Conservation (phyloP, 1,140 invertebrate genomes). For the Metopolophium dirhodum region DNA sequence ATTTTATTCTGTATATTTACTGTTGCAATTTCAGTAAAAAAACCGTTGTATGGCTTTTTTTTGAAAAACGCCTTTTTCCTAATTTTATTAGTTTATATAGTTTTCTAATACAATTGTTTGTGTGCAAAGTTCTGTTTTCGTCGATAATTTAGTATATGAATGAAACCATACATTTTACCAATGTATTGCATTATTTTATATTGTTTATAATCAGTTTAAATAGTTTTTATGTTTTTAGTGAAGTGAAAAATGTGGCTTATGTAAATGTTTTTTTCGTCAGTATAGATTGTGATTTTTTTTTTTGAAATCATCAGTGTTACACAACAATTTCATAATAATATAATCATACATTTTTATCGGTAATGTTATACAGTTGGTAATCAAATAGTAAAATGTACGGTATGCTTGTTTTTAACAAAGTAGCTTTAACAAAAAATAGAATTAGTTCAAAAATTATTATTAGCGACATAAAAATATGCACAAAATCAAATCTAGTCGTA, state of each 20-base stretch:
- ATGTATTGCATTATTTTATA: neutral
- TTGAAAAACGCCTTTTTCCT: neutral
- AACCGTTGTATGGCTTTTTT: neutral
- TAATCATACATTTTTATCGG: neutral
- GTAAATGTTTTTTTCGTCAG: neutral
- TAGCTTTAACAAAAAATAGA: neutral
- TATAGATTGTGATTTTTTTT: neutral
- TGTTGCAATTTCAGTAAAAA: neutral
- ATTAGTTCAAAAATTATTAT: neutral
- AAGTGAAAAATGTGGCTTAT: neutral
- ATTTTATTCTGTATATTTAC: neutral
- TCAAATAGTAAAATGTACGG: neutral
- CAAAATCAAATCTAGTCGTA: no score
- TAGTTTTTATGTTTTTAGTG: neutral
- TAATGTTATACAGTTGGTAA: no score
- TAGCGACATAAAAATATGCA: no score
- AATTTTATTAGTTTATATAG: no score
- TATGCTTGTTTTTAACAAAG: neutral
- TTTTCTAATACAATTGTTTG: no score
- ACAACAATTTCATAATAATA: neutral
- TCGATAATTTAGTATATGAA: neutral
- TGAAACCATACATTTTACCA: neutral
- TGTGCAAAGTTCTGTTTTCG: neutral
- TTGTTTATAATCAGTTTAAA: constrained; percentile 12
- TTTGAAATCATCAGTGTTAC: neutral